phyloP scores from a whole-genome alignment of 2,797 vertebrate species.

The Centroberyx gerrardi region DNA sequence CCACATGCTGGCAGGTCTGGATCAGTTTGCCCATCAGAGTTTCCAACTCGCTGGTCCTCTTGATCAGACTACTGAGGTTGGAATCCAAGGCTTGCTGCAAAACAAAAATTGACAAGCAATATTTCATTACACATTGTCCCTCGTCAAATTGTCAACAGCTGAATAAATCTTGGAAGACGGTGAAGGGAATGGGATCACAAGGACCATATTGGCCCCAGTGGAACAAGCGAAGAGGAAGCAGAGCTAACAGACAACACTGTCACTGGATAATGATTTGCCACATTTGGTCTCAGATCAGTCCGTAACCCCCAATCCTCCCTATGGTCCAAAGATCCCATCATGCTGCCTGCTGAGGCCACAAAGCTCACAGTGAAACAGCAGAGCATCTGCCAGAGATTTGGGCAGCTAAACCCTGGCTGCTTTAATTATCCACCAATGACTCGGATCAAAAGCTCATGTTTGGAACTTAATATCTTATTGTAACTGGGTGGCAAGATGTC shows the following conservation, averaged over 20 bases:
- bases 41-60: slow-evolving; percentile 99
- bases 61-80: slow-evolving; percentile 97
- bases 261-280: slow-evolving; percentile 56
- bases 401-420: slow-evolving; percentile 77
- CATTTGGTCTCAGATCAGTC: slow-evolving; percentile 63
- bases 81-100: slow-evolving; percentile 96
- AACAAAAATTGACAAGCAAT: slow-evolving; percentile 71
- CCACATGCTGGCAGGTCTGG: slow-evolving; percentile 98
- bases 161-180: slow-evolving; percentile 55
- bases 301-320: slow-evolving; percentile 39
- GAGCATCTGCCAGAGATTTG: slow-evolving; percentile 82
- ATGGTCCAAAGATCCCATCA: slow-evolving; percentile 73
- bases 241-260: slow-evolving; percentile 46
- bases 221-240: slow-evolving; percentile 31
- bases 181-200: slow-evolving; percentile 51
- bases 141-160: slow-evolving; percentile 58
- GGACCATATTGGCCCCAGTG: slow-evolving; percentile 36
- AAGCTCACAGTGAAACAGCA: slow-evolving; percentile 65
- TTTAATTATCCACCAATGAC: slow-evolving; percentile 74
- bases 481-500: slow-evolving; percentile 68
- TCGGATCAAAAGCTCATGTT: slow-evolving; percentile 79
- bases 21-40: slow-evolving; percentile 97
- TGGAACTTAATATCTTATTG: slow-evolving; percentile 68
- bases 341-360: slow-evolving; percentile 66
- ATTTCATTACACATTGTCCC: slow-evolving; percentile 54